A percentile compares a stretch with the other conserved stretches of the same genome.
Evolutionary conservation across 2,888 invertebrate genomes (phyloP).

Genomic region (Drosophila peninsularis): DNA sequence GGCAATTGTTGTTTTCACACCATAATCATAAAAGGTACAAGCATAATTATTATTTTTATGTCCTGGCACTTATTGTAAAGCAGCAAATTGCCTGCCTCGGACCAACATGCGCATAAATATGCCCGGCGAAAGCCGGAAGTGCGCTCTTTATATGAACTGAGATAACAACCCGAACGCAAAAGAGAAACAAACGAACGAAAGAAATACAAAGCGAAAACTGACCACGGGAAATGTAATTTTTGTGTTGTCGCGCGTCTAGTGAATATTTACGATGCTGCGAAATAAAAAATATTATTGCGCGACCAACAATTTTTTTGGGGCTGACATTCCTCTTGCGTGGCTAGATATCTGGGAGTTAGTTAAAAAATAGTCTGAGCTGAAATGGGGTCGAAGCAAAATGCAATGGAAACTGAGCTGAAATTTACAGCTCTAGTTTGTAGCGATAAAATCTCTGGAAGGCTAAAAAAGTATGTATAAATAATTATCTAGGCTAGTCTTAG

Average conservation of each 20-base stretch:
- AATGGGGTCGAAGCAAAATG: background rate
- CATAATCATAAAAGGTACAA: slow-evolving; percentile 81
- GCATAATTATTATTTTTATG: slow-evolving; percentile 82
- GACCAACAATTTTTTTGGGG: slow-evolving; percentile 12
- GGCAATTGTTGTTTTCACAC: slow-evolving; percentile 80
- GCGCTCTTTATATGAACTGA: slow-evolving; percentile 42
- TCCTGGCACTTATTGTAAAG: slow-evolving; percentile 79
- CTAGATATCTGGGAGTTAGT: slow-evolving; percentile 21
- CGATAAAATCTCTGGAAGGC: too few species aligned
- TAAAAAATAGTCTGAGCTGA: background rate
- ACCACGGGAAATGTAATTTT: slow-evolving; percentile 57
- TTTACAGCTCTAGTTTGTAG: too few species aligned
- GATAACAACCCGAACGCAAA: slow-evolving; percentile 31
- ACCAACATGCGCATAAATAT: slow-evolving; percentile 63
- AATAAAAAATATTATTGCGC: slow-evolving; percentile 31
- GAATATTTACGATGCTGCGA: slow-evolving; percentile 64
- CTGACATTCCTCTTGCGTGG: background rate
- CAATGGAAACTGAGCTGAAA: background rate
- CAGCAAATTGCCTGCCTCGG: slow-evolving; percentile 77
- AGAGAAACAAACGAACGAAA: background rate
- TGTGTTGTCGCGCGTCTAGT: slow-evolving; percentile 54
- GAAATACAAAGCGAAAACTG: slow-evolving; percentile 30
- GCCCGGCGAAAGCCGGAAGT: slow-evolving; percentile 33
- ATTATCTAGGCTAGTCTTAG: too few species aligned
- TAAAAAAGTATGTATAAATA: too few species aligned